These are phyloP conservation scores for Peromyscus californicus DNA, from an alignment of 2,113 vertebrate species.

Conservation along the genomic window DNA sequence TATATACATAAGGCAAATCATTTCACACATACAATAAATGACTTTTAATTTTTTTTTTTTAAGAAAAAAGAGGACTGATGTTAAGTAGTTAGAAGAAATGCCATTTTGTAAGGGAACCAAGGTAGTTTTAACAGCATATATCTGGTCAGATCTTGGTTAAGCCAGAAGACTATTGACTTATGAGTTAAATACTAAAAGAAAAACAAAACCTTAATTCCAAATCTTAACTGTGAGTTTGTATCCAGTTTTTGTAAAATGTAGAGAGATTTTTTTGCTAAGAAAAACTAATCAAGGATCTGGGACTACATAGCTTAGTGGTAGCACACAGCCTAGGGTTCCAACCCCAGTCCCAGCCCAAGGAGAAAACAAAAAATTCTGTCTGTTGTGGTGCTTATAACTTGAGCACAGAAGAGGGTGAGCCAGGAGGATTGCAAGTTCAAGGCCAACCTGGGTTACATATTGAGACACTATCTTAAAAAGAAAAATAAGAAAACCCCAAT, in stretches of 20 bases:
- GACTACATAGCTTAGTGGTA: neutral
- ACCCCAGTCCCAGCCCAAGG: neutral
- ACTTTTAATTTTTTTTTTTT: neutral
- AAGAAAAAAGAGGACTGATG: neutral
- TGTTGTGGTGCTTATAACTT: neutral
- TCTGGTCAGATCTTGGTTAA: neutral
- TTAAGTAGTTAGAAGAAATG: slow-evolving; percentile 1
- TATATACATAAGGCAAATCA: neutral
- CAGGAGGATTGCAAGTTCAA: neutral
- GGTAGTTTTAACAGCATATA: neutral
- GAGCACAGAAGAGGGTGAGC: neutral
- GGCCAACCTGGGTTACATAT: neutral
- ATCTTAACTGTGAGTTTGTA: neutral
- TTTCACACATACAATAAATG: neutral
- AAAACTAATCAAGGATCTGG: neutral
- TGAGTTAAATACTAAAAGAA: neutral
- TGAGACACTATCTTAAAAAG: neutral
- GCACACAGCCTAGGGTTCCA: neutral
- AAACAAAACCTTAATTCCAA: neutral
- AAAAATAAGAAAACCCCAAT: neutral
- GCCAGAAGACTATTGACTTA: neutral
- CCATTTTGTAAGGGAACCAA: neutral
- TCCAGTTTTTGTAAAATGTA: neutral
- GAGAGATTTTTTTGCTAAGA: neutral
- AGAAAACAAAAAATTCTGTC: neutral